These are phyloP conservation scores for Chlorops oryzae DNA, from an alignment of 1,140 invertebrate genomes.

Conservation along the genomic window DNA sequence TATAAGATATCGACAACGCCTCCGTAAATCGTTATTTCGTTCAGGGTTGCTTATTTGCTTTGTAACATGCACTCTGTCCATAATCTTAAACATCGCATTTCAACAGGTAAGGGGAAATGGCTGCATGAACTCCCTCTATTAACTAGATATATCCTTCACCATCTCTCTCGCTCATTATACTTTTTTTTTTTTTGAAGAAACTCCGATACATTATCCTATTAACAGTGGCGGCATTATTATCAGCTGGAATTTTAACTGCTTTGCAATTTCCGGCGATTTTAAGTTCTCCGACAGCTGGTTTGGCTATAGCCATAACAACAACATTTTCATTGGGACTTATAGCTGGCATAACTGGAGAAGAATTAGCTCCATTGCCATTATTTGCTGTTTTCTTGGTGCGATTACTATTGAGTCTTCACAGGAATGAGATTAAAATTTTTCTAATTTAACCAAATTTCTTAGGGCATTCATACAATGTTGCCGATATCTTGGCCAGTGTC, in stretches of 20 bases:
- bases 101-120: conserved; percentile 30
- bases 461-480: conserved; percentile 67
- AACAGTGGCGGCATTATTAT: conserved; percentile 34
- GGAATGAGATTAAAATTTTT: neutral
- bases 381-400: conserved; percentile 58
- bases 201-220: conserved; percentile 30
- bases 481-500: conserved; percentile 60
- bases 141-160: neutral
- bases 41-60: conserved; percentile 42
- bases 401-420: neutral
- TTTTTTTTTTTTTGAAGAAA: conserved; percentile 18
- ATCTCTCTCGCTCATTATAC: neutral
- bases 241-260: conserved; percentile 40
- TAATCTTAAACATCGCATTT: conserved; percentile 37
- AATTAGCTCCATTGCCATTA: conserved; percentile 55
- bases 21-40: conserved; percentile 45
- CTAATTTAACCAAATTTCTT: conserved; percentile 4
- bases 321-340: conserved; percentile 43
- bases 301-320: conserved; percentile 44
- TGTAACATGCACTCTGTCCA: conserved; percentile 43
- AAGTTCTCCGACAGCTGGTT: conserved; percentile 40
- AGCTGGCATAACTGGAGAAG: conserved; percentile 39
- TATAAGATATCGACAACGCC: conserved; percentile 44
- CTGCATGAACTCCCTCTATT: neutral
- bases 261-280: conserved; percentile 45